Conservation (phyloP, 1,140 invertebrate genomes). For the Coptotermes formosanus region DNA sequence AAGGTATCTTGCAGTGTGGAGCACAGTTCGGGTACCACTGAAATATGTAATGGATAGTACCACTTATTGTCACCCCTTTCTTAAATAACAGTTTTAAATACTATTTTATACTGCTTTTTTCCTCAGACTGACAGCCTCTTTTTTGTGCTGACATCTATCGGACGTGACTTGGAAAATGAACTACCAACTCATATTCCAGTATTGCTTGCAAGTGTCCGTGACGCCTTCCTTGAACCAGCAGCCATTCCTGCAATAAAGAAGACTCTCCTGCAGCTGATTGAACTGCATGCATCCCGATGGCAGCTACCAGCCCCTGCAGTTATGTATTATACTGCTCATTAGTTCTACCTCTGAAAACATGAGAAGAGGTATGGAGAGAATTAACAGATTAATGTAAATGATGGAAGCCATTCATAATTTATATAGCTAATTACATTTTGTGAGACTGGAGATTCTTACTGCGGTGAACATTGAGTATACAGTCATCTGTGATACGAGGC, state of each 20-base stretch:
- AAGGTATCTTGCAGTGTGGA: no score
- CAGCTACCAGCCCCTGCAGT: conserved; percentile 82
- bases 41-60: no score
- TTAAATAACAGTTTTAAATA: neutral
- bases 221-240: conserved; percentile 75
- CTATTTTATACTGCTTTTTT: conserved; percentile 31
- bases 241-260: conserved; percentile 66
- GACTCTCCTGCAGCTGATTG: conserved; percentile 83
- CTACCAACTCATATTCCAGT: conserved; percentile 74
- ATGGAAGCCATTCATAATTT: no score
- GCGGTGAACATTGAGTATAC: no score
- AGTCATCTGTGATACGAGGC: no score
- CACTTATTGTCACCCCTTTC: neutral
- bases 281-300: conserved; percentile 84
- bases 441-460: no score
- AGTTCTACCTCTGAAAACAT: neutral
- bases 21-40: no score
- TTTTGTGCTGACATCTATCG: conserved; percentile 81
- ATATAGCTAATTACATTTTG: no score
- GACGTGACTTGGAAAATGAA: conserved; percentile 79
- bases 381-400: neutral
- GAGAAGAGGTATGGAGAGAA: neutral
- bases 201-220: conserved; percentile 73
- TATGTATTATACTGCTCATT: conserved; percentile 65
- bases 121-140: conserved; percentile 80